Percentiles rank a stretch among this genome's conserved stretches.
These are phyloP conservation scores for Rutilus rutilus DNA, from an alignment of 2,113 vertebrate species.

Conservation along the genomic window DNA sequence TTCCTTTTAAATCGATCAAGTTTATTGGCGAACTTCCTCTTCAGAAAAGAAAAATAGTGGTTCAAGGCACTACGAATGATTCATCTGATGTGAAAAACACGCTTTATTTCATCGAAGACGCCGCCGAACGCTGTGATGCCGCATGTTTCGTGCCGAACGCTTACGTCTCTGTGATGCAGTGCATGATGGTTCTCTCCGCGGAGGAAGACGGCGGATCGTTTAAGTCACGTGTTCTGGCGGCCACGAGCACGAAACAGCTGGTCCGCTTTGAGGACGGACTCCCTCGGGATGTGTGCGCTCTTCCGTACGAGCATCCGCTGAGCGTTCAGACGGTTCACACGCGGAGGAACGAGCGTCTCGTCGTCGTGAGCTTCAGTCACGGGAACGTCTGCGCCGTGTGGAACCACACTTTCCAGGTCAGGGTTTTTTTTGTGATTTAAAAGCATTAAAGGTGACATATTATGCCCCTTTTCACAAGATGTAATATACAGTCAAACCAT, in stretches of 20 bases:
- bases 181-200: constrained; percentile 71
- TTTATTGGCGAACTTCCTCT: constrained; percentile 80
- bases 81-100: constrained; percentile 60
- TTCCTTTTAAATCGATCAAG: constrained; percentile 71
- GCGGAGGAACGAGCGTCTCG: constrained; percentile 72
- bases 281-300: constrained; percentile 80
- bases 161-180: constrained; percentile 80
- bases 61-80: constrained; percentile 74
- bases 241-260: constrained; percentile 84
- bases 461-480: no score
- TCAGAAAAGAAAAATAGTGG: constrained; percentile 68
- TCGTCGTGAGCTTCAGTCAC: constrained; percentile 79
- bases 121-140: constrained; percentile 67
- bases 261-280: constrained; percentile 84
- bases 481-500: no score
- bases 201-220: constrained; percentile 64
- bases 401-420: constrained; percentile 87
- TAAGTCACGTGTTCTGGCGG: constrained; percentile 73
- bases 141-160: constrained; percentile 79
- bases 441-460: background rate
- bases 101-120: constrained; percentile 74
- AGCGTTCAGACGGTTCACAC: constrained; percentile 76
- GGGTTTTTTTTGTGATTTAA: background rate
- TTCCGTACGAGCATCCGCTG: constrained; percentile 82
- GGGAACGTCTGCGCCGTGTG: constrained; percentile 80